These are phyloP conservation scores for Lepidurus packardi DNA, from an alignment of 1,140 invertebrate genomes.

Conservation along the genomic window DNA sequence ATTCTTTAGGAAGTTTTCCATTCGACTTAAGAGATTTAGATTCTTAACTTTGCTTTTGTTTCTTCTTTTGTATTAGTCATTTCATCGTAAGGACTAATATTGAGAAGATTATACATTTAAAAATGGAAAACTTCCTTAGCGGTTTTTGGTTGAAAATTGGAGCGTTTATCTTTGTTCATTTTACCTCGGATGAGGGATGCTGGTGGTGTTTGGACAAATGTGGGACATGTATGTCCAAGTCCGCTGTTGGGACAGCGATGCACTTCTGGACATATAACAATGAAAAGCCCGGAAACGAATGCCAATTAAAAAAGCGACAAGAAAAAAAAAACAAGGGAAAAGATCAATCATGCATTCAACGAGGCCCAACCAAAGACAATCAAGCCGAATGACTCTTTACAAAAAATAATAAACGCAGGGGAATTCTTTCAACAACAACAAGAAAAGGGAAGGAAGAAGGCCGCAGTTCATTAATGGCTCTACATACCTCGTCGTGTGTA, in stretches of 20 bases:
- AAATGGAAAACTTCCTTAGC: not conserved
- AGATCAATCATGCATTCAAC: not conserved
- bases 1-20: too few species aligned
- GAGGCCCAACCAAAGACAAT: not conserved
- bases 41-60: too few species aligned
- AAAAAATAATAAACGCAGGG: not conserved
- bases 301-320: conserved; percentile 4
- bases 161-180: conserved; percentile 28
- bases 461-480: conserved; percentile 38
- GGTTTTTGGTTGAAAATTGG: not conserved
- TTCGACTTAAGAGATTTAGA: too few species aligned
- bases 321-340: not conserved
- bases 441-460: conserved; percentile 29
- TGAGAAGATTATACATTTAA: not conserved
- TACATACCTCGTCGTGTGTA: conserved; percentile 39
- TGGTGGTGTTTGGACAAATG: conserved; percentile 32
- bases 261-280: conserved; percentile 24
- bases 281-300: conserved; percentile 8
- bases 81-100: not conserved
- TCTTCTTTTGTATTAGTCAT: too few species aligned
- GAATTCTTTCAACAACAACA: not conserved
- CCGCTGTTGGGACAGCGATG: conserved; percentile 29
- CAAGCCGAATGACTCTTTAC: not conserved
- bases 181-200: conserved; percentile 26
- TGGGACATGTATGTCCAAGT: conserved; percentile 32